Evolutionary conservation across 2,888 invertebrate species (phyloP), one percentile per base, ranked within the genome.

Genomic region (Psococerastis gibbosa): DNA sequence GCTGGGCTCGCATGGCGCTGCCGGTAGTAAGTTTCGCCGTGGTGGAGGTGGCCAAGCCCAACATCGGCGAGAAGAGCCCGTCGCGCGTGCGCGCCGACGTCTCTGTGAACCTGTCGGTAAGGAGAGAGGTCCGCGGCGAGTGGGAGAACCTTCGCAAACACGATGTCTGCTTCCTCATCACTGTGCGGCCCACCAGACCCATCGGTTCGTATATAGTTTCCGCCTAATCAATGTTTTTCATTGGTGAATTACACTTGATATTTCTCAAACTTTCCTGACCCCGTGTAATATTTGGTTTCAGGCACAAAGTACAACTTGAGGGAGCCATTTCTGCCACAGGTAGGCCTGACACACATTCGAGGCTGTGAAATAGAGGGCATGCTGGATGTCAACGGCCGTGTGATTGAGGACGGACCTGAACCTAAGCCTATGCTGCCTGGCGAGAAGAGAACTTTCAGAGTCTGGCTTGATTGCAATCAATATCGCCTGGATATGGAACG

Each of bases 281-380:
- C n/a, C n/a, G n/a, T n/a, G n/a, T n/a, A n/a, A n/a, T n/a, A n/a
- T n/a, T n/a, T n/a, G n/a, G n/a, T n/a, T n/a, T n/a, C n/a, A n/a
- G n/a, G n/a, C n/a, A n/a, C 83, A 3, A 80, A 77, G 56, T 85
- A 83, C 55, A 79, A 80, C 59, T 77, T 77, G 52, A 72, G 81
- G 53, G 70, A 80, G 51, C 81, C 87, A 5, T 94, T 95, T 62
- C 74, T 89, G 20, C 80, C 89, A 0, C 92, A 95, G 69, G 88
- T 91, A 2, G 92, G 94, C 0, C 68, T 98, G 50, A 72, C 78
- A 0, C 84, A 78, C 56, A 92, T 99, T 0, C 71, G 98, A 15
- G 98, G 98, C 0, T 98, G 98, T 63, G 98, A 98, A 63, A 79
- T 99, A 22, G 97, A 98, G 61, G 97, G 98, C 2, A 87, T 99